Conservation (phyloP, 1,140 invertebrate genomes). For the Tribolium castaneum region DNA sequence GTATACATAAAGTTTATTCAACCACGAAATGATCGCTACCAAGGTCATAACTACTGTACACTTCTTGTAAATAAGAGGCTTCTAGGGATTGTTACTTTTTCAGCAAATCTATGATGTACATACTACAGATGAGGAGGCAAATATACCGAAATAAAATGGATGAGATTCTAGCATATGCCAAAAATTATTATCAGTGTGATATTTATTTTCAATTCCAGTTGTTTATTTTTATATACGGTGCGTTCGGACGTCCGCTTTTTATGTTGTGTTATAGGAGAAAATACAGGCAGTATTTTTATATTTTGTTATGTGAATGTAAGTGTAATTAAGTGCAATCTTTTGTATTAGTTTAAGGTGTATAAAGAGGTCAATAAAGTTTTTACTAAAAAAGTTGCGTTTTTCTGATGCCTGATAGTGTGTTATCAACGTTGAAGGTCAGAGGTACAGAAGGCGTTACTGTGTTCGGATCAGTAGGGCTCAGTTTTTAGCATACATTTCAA, state of each 20-base stretch:
- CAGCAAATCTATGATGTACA: background rate
- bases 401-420: background rate
- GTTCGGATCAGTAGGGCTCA: too few relatives aligned
- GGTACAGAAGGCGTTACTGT: background rate
- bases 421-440: background rate
- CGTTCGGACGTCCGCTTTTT: background rate
- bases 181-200: slow-evolving; percentile 12
- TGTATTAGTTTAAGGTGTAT: slow-evolving; percentile 2
- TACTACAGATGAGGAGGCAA: background rate
- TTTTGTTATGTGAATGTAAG: background rate
- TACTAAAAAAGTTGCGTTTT: background rate
- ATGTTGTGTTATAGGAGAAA: background rate
- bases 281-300: slow-evolving; percentile 23
- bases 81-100: slow-evolving; percentile 18
- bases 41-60: slow-evolving; percentile 21
- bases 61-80: slow-evolving; percentile 22
- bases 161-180: slow-evolving; percentile 14
- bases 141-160: background rate
- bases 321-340: slow-evolving; percentile 27
- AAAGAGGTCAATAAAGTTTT: slow-evolving; percentile 3
- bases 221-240: slow-evolving; percentile 20
- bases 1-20: slow-evolving; percentile 23
- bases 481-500: background rate
- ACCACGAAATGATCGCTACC: slow-evolving; percentile 1
- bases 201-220: slow-evolving; percentile 18